Base-by-base conservation (phyloP, 2,113 vertebrate species). In the Percopsis transmontana region DNA sequence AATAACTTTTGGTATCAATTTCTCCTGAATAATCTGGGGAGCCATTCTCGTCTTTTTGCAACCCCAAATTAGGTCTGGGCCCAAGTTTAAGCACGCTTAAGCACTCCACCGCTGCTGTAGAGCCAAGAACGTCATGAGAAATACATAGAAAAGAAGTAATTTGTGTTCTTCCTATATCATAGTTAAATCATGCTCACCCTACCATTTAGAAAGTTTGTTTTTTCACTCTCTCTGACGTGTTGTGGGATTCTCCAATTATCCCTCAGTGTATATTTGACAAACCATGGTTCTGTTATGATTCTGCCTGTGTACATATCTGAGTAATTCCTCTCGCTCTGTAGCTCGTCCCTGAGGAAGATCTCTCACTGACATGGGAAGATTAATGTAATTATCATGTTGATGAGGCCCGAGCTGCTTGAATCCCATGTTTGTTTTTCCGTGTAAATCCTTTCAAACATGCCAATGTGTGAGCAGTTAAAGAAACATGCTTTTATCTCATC, bases 311-410 rank as follows among this genome's bases (percentile, higher is more conserved):
- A 52, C 72, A 65, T 63, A 45, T 68, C 21, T 63, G 51, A 70
- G 74, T 76, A 76, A 80, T 83, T 83, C 63, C 61, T 60, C 69
- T 65, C 58, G 8, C 19, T 73, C 47, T 62, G 74, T 61, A 78
- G 69, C 63, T 41, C 65, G 64, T 80, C 74, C 76, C 82, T 70
- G 75, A 73, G 69, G 74, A 81, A 79, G 54, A 58, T 23, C 62
- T 67, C 55, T 33, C 40, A 66, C 69, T 80, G 63, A 81, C 77
- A 61, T 41, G 66, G 48, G 62, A 61, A 77, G 69, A 89, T 85
- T 82, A 79, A 87, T 88, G 75, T 80, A 79, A 83, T 88, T 81
- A 82, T 80, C 50, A 82, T 82, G 72, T 78, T 89, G 77, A 84
- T 78, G 70, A 78, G 78, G 74, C 68, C 62, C 58, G 55, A 70